Percentiles rank a stretch among this genome's conserved stretches.
These are phyloP conservation scores for Amphipyra tragopoginis DNA, from an alignment of 2,888 invertebrate species.

Conservation along the genomic window DNA sequence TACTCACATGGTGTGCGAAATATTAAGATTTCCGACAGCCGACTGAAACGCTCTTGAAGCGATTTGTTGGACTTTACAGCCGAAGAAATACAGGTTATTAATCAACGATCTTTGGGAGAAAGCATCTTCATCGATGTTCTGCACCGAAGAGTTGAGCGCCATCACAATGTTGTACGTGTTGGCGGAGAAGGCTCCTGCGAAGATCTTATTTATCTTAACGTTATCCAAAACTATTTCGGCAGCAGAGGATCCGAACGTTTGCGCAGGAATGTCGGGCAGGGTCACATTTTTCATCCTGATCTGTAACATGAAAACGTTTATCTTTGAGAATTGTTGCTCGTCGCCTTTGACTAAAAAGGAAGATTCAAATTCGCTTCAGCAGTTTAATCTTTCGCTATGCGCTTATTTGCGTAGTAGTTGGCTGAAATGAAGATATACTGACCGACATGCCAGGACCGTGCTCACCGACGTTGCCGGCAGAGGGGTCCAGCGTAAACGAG, in stretches of 20 bases:
- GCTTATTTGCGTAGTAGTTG: constrained; percentile 22
- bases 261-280: constrained; percentile 89
- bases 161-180: constrained; percentile 91
- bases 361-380: constrained; percentile 34
- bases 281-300: constrained; percentile 91
- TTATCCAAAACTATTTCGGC: constrained; percentile 89
- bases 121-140: constrained; percentile 90
- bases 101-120: constrained; percentile 91
- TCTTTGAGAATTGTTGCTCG: background rate
- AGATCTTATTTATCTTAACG: constrained; percentile 88
- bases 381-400: constrained; percentile 39
- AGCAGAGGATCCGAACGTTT: constrained; percentile 91
- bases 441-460: constrained; percentile 91
- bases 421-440: constrained; percentile 67
- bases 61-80: constrained; percentile 89
- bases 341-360: background rate
- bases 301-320: constrained; percentile 78
- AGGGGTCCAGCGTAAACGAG: constrained; percentile 91
- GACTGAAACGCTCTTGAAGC: constrained; percentile 91
- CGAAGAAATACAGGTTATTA: constrained; percentile 89
- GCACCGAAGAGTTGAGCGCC: constrained; percentile 91
- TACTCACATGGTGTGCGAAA: constrained; percentile 91
- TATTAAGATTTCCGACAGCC: constrained; percentile 91
- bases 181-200: constrained; percentile 92
- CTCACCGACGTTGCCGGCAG: constrained; percentile 90